Evolutionary conservation across 64 coral and sea anemone genomes (phyloP), one percentile per base, ranked within the genome.

Genomic region (Cladopsammia gracilis): DNA sequence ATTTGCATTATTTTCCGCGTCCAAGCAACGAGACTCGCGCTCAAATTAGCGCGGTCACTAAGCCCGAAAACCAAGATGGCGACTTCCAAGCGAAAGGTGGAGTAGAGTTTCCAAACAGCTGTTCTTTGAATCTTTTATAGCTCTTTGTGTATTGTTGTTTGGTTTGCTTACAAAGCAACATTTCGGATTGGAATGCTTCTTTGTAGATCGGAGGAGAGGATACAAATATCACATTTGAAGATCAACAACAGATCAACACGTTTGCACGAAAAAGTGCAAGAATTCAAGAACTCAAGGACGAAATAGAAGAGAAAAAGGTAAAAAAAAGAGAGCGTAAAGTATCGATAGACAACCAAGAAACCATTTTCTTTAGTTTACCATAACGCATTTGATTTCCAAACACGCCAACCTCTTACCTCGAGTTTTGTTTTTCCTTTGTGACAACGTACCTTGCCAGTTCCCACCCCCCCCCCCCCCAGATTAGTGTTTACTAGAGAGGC

Each of bases 191-290:
- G 44, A 75, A 48, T 84, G 16, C 12, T 51, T 84, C 49, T 24
- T 54, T 77, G 20, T 0, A 84, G 80, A 90, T 89, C 44, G 91
- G 90, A 42, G 90, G 75, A 52, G 98, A 99, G 71, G 98, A 99
- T 8, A 96, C 90, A 25, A 93, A 99, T 22, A 95, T 99, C 23
- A 99, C 94, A 10, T 86, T 93, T 83, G 98, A 99, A 86, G 98
- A 99, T 73, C 98, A 99, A 78, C 94, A 99, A 64, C 83, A 86
- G 69, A 99, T 99, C 59, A 99, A 99, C 79, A 99, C 94, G 4
- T 99, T 99, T 72, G 98, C 98, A 56, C 95, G 94, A 16, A 96
- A 91, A 89, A 99, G 93, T 82, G 83, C 90, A 3, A 91, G 82
- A 77, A 26, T 99, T 51, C 71, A 86, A 48, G 98, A 99, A 82